Conservation (phyloP, 1,140 invertebrate genomes). For the Ceratina calcarata region DNA sequence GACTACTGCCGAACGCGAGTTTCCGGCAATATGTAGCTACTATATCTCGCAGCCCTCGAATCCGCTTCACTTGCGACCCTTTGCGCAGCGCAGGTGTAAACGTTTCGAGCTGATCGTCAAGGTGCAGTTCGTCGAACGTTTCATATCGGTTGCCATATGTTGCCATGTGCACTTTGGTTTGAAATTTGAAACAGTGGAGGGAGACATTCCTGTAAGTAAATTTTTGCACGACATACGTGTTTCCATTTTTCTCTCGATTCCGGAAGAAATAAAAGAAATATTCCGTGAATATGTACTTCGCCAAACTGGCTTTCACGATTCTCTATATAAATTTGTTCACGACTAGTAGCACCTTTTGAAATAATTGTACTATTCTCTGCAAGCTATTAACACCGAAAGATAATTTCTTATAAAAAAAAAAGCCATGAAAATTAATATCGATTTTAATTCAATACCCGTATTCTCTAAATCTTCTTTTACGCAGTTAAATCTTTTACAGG, state of each 20-base stretch:
- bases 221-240: background rate
- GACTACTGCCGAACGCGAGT: slow-evolving; percentile 9
- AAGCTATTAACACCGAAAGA: too few relatives aligned
- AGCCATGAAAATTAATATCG: background rate
- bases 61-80: background rate
- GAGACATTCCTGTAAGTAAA: too few relatives aligned
- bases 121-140: background rate
- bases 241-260: background rate
- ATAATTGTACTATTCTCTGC: too few relatives aligned
- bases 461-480: too few relatives aligned
- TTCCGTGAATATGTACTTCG: background rate
- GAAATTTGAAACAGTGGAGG: background rate
- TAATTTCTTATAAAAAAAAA: too few relatives aligned
- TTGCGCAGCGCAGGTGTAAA: background rate
- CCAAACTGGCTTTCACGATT: too few relatives aligned
- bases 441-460: background rate
- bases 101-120: background rate
- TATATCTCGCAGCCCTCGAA: slow-evolving; percentile 12
- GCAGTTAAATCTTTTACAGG: background rate
- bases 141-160: background rate
- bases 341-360: too few relatives aligned
- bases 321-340: too few relatives aligned
- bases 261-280: background rate
- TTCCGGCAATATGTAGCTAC: background rate
- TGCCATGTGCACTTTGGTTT: background rate